Evolutionary conservation across 1,140 invertebrate genomes (phyloP).

Genomic region (Lysiphlebus fabarum): DNA sequence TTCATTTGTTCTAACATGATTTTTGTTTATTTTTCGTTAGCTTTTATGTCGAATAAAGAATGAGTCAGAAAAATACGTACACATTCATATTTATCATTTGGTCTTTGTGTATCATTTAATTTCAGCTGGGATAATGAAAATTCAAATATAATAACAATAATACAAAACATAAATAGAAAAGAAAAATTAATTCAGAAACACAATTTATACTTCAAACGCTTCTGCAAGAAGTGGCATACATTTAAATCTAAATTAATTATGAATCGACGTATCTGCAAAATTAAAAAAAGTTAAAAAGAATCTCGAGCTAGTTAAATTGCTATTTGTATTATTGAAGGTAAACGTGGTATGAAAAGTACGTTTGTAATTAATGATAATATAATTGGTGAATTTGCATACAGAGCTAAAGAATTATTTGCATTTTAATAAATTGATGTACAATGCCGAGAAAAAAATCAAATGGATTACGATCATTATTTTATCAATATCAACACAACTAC

Average conservation of each 20-base stretch:
- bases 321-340: conserved; percentile 97
- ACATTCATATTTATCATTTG: conserved; percentile 48
- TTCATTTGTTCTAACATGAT: too few species aligned
- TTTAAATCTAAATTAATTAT: conserved; percentile 11
- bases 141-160: neutral
- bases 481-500: too few species aligned
- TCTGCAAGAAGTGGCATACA: conserved; percentile 16
- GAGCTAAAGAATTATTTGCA: conserved; percentile 97
- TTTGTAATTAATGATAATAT: too few species aligned
- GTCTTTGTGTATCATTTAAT: conserved; percentile 47
- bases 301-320: conserved; percentile 94
- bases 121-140: conserved; percentile 33
- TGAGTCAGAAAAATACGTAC: conserved; percentile 38
- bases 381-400: too few species aligned
- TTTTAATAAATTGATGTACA: conserved; percentile 94
- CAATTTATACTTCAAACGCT: conserved; percentile 22
- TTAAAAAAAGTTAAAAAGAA: conserved; percentile 64
- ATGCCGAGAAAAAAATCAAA: too few species aligned
- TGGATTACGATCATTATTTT: too few species aligned
- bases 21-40: neutral
- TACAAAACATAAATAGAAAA: conserved; percentile 24
- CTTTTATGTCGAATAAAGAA: too few species aligned
- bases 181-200: conserved; percentile 24
- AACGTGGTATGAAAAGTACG: too few species aligned
- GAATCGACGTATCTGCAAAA: conserved; percentile 30